A percentile compares a stretch with the other conserved stretches of the same genome.
Conservation (phyloP, 1,140 invertebrate genomes). For the Drosophila nasuta region DNA sequence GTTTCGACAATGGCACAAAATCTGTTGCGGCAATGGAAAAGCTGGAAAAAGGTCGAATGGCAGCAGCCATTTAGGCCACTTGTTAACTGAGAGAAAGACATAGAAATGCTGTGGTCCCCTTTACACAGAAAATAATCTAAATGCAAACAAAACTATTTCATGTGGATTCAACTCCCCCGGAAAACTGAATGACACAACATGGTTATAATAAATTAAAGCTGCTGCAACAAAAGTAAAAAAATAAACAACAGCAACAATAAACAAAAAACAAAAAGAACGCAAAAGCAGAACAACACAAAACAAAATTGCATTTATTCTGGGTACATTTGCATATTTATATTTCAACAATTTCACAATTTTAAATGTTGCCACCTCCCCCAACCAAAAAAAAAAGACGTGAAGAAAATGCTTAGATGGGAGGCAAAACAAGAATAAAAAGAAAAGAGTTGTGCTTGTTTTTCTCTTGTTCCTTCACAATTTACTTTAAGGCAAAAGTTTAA, state of each 20-base stretch:
- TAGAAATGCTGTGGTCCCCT: background rate
- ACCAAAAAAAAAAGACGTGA: constrained; percentile 18
- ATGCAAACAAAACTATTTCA: constrained; percentile 78
- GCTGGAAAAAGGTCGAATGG: constrained; percentile 31
- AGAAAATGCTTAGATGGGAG: background rate
- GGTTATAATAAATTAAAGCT: constrained; percentile 54
- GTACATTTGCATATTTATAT: constrained; percentile 60
- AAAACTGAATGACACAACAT: constrained; percentile 48
- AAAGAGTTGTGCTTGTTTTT: constrained; percentile 8
- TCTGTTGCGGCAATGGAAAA: constrained; percentile 14
- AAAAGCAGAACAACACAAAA: constrained; percentile 32
- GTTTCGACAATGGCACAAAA: constrained; percentile 32
- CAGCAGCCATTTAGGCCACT: constrained; percentile 30
- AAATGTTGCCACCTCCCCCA: constrained; percentile 21
- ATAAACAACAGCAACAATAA: constrained; percentile 20
- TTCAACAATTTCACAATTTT: constrained; percentile 71
- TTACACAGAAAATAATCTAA: constrained; percentile 65
- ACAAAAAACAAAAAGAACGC: constrained; percentile 18
- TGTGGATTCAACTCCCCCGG: constrained; percentile 24
- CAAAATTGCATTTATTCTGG: constrained; percentile 58
- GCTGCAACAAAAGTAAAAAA: constrained; percentile 33
- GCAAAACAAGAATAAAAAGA: background rate
- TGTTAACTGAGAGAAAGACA: constrained; percentile 6
- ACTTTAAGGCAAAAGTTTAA: constrained; percentile 12
- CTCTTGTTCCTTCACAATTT: background rate